A percentile compares a stretch with the other conserved stretches of the same genome.
phyloP scores from a whole-genome alignment of 1,140 invertebrate genomes.

The Papilio aristodemus region DNA sequence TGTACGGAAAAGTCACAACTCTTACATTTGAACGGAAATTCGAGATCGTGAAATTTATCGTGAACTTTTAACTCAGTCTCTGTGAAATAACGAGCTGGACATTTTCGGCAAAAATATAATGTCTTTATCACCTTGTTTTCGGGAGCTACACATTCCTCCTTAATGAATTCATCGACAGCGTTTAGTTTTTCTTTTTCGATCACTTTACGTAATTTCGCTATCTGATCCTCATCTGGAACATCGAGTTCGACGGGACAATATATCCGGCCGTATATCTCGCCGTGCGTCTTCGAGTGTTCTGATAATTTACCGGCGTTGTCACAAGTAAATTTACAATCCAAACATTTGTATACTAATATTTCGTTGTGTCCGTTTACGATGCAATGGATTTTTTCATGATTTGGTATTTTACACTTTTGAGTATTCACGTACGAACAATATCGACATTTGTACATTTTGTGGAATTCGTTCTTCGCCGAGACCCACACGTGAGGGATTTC shows the following conservation, averaged over 20 bases:
- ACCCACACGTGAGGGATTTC: conserved; percentile 87
- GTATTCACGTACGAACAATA: conserved; percentile 92
- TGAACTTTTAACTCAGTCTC: conserved; percentile 86
- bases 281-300: conserved; percentile 89
- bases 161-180: conserved; percentile 44
- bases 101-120: conserved; percentile 84
- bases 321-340: conserved; percentile 91
- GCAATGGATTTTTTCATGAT: conserved; percentile 93
- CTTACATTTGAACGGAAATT: conserved; percentile 85
- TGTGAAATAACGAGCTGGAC: conserved; percentile 85
- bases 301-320: conserved; percentile 87
- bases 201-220: conserved; percentile 81
- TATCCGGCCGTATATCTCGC: conserved; percentile 85
- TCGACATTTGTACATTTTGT: conserved; percentile 92
- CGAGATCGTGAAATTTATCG: conserved; percentile 84
- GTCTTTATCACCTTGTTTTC: conserved; percentile 67
- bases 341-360: conserved; percentile 81
- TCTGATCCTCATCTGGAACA: conserved; percentile 84
- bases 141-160: conserved; percentile 49
- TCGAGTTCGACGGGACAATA: conserved; percentile 85
- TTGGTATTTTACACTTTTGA: conserved; percentile 89
- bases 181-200: conserved; percentile 65
- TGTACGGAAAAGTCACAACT: conserved; percentile 89
- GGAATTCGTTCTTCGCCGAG: conserved; percentile 85
- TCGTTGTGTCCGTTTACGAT: conserved; percentile 74